Evolutionary conservation across 1,140 invertebrate genomes (phyloP).

Genomic region (Zaprionus nigranus): DNA sequence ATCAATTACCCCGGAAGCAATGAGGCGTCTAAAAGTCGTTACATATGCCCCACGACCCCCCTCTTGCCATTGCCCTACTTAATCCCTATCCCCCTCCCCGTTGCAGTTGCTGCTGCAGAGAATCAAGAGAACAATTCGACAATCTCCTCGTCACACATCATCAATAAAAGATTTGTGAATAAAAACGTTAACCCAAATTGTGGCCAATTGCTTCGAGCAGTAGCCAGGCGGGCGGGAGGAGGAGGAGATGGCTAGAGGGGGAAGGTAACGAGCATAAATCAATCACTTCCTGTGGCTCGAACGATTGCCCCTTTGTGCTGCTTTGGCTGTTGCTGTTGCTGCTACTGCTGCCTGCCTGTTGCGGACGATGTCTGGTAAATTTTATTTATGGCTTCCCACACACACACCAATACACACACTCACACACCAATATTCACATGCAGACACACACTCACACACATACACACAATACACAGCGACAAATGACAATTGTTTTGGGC

Average conservation of each 20-base stretch:
- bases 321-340: slow-evolving; percentile 2
- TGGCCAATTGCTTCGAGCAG: slow-evolving; percentile 55
- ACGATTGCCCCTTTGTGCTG: slow-evolving; percentile 49
- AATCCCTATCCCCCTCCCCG: too few species aligned
- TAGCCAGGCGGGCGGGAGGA: not conserved
- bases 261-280: slow-evolving; percentile 59
- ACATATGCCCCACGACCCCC: not conserved
- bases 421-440: slow-evolving; percentile 18
- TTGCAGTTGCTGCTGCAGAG: slow-evolving; percentile 14
- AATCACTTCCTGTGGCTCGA: slow-evolving; percentile 75
- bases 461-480: not conserved
- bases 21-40: slow-evolving; percentile 66
- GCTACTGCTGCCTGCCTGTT: slow-evolving; percentile 18
- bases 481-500: slow-evolving; percentile 38
- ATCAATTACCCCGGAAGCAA: slow-evolving; percentile 69
- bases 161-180: slow-evolving; percentile 75
- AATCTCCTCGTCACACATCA: slow-evolving; percentile 72
- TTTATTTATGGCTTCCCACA: slow-evolving; percentile 69
- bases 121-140: slow-evolving; percentile 26
- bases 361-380: slow-evolving; percentile 42
- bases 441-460: slow-evolving; percentile 2
- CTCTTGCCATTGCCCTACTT: not conserved
- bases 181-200: slow-evolving; percentile 64
- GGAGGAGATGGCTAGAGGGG: not conserved
- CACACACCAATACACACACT: slow-evolving; percentile 1